These are phyloP conservation scores for Colistium nudipinnis DNA, from an alignment of 2,113 vertebrate species.

Conservation along the genomic window DNA sequence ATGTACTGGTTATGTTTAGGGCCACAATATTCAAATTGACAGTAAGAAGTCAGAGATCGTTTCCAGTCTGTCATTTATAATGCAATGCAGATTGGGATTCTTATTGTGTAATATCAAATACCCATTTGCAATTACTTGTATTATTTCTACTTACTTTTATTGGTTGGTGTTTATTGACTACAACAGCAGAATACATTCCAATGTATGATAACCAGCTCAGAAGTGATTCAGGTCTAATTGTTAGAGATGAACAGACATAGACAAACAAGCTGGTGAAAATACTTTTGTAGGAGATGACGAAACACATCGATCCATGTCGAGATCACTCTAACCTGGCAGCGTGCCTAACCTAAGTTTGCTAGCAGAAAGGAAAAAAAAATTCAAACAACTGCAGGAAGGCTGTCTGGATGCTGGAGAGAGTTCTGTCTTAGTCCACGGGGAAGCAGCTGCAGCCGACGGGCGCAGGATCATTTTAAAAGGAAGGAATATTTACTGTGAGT, in stretches of 20 bases:
- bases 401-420: constrained; percentile 8
- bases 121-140: no score
- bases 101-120: no score
- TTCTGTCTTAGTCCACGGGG: constrained; percentile 6
- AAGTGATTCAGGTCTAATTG: neutral
- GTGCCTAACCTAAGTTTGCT: neutral
- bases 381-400: constrained; percentile 38
- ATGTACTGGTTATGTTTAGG: no score
- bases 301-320: constrained; percentile 60
- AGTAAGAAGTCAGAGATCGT: neutral
- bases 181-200: neutral
- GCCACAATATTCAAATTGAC: neutral
- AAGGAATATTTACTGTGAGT: constrained; percentile 23
- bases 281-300: constrained; percentile 31
- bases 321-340: constrained; percentile 79
- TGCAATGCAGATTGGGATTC: no score
- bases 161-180: neutral
- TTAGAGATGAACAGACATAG: no score
- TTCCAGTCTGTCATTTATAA: no score
- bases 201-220: no score
- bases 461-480: constrained; percentile 4
- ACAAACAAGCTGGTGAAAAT: no score
- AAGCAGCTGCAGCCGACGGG: neutral
- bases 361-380: neutral
- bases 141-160: no score